These are phyloP conservation scores for Drosophila quinaria DNA, from an alignment of 2,888 invertebrate genomes.

Conservation along the genomic window DNA sequence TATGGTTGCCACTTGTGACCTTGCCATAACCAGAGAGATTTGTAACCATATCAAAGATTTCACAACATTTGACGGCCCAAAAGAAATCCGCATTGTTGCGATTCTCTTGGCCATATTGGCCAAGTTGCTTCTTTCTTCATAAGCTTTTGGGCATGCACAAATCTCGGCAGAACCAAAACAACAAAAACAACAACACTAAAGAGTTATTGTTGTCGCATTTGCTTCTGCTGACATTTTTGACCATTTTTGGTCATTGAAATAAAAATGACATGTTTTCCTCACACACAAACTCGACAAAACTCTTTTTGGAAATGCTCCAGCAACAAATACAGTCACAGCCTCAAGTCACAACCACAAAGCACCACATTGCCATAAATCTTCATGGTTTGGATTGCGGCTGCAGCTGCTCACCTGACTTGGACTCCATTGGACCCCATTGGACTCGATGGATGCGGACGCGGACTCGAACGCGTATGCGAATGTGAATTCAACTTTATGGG, in stretches of 20 bases:
- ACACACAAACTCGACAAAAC: slow-evolving; percentile 73
- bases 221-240: slow-evolving; percentile 60
- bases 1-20: slow-evolving; percentile 53
- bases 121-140: slow-evolving; percentile 8
- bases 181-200: slow-evolving; percentile 32
- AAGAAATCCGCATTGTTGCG: slow-evolving; percentile 48
- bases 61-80: slow-evolving; percentile 17
- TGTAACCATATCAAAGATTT: slow-evolving; percentile 12
- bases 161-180: slow-evolving; percentile 61
- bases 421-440: slow-evolving; percentile 11
- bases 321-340: slow-evolving; percentile 3
- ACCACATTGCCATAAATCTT: slow-evolving; percentile 74
- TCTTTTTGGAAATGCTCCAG: slow-evolving; percentile 70
- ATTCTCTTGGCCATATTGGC: slow-evolving; percentile 22
- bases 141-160: slow-evolving; percentile 69
- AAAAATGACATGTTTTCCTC: slow-evolving; percentile 83
- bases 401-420: slow-evolving; percentile 60
- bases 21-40: slow-evolving; percentile 40
- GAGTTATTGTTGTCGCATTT: slow-evolving; percentile 56
- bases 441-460: slow-evolving; percentile 16
- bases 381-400: slow-evolving; percentile 46
- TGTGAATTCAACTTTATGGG: slow-evolving; percentile 55
- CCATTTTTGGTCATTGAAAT: slow-evolving; percentile 80
- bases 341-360: slow-evolving; percentile 21
- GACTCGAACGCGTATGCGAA: slow-evolving; percentile 14